Base-by-base conservation (phyloP, 2,797 vertebrate species). In the Syndactyla subalaris region DNA sequence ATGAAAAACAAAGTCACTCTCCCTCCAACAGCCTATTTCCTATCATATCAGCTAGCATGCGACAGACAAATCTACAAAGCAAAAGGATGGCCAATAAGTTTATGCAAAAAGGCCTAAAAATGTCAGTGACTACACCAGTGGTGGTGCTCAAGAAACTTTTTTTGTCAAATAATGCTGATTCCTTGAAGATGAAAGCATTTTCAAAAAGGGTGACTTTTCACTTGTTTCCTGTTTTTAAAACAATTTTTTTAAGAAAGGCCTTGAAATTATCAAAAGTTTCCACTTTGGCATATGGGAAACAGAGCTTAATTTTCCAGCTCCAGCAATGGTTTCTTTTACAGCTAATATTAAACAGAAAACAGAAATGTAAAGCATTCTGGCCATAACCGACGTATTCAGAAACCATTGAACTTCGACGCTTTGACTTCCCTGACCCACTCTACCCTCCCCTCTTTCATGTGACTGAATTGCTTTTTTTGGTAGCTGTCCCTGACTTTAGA, bases 191-290 rank as follows among this genome's bases (percentile, higher is more conserved):
- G 1, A 85, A 73, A 57, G 14, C 3, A 8, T 49, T 93, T 78
- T 65, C 39, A 77, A 62, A 86, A 82, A 74, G 55, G 14, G 32
- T 66, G 67, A 32, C 41, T 93, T 91, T 80, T 55, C 14, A 62
- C 30, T 80, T 1, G 1, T 57, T 95, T 94, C 71, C 88, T 82
- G 80, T 4, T 83, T 92, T 70, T 72, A 84, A 92, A 92, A 82
- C 26, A 14, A 4, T 14, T 79, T 49, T 49, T 76, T 38, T 6
- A 32, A 52, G 24, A 61, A 71, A 66, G 26, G 38, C 15, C 46
- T 89, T 82, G 58, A 72, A 92, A 93, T 95, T 92, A 96, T 88
- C 67, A 78, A 6, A 91, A 90, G 41, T 81, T 95, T 95, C 89
- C 85, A 81, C 70, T 88, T 82, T 57, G 71, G 74, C 45, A 68